Conservation (phyloP, 2,113 vertebrate genomes). For the Pelobates fuscus region DNA sequence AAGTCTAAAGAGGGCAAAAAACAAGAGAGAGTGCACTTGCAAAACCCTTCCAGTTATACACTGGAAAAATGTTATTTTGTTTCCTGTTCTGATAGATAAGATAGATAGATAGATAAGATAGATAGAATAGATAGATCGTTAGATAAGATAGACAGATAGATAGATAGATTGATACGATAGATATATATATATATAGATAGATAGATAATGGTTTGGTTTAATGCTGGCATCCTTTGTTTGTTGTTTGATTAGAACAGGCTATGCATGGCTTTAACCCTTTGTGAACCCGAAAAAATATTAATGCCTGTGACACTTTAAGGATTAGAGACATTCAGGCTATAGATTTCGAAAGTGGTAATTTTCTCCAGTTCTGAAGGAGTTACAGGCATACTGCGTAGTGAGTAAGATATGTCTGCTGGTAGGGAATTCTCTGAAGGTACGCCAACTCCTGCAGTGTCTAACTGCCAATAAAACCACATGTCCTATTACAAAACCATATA, state of each 20-base stretch:
- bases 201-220: no score
- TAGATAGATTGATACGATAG: no score
- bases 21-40: conserved; percentile 18
- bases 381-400: conserved; percentile 29
- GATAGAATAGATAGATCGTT: no score
- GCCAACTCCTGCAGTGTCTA: conserved; percentile 52
- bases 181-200: not conserved
- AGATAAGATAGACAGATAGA: no score
- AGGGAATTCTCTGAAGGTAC: conserved; percentile 51
- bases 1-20: conserved; percentile 35
- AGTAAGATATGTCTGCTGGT: conserved; percentile 48
- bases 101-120: no score
- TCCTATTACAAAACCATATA: conserved; percentile 52
- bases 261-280: not conserved
- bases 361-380: conserved; percentile 24
- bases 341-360: not conserved
- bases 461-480: conserved; percentile 52
- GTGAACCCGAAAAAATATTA: not conserved
- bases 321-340: not conserved
- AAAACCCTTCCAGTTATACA: no score
- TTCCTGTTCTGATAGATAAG: no score
- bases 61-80: no score
- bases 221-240: no score
- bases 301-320: not conserved
- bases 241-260: no score